These are phyloP conservation scores for Paratrypauchen microcephalus DNA, from an alignment of 2,797 vertebrate species.

Conservation along the genomic window DNA sequence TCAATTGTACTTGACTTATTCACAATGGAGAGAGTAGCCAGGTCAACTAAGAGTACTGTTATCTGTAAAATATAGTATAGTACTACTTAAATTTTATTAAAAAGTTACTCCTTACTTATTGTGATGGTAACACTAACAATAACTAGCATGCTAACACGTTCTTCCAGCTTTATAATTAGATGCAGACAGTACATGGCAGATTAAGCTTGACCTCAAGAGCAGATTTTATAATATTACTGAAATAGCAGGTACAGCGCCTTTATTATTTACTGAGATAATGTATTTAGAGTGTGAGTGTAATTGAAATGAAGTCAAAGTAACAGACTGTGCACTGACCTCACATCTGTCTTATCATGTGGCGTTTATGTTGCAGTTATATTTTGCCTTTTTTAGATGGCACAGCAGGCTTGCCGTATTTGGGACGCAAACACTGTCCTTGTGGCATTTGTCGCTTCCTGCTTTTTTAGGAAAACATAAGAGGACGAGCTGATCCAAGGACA, in stretches of 20 bases:
- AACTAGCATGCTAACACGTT: too few relatives aligned
- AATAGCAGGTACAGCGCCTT: too few relatives aligned
- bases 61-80: too few relatives aligned
- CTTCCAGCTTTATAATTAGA: too few relatives aligned
- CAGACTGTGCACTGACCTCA: constrained; percentile 44
- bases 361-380: constrained; percentile 15
- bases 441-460: constrained; percentile 31
- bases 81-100: too few relatives aligned
- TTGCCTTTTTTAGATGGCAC: constrained; percentile 23
- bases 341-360: constrained; percentile 13
- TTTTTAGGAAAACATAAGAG: constrained; percentile 16
- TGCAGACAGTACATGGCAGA: too few relatives aligned
- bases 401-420: constrained; percentile 26
- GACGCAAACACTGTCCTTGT: constrained; percentile 20
- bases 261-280: neutral
- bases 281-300: constrained; percentile 8
- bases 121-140: too few relatives aligned
- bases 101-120: neutral
- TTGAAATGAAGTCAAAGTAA: constrained; percentile 41
- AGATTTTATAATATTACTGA: too few relatives aligned
- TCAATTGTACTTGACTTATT: too few relatives aligned
- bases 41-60: too few relatives aligned
- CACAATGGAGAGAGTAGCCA: too few relatives aligned
- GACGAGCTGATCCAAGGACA: constrained; percentile 4
- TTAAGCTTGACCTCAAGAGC: too few relatives aligned